Base-by-base conservation (phyloP, 2,888 invertebrate species). In the Bombyx huttoni region DNA sequence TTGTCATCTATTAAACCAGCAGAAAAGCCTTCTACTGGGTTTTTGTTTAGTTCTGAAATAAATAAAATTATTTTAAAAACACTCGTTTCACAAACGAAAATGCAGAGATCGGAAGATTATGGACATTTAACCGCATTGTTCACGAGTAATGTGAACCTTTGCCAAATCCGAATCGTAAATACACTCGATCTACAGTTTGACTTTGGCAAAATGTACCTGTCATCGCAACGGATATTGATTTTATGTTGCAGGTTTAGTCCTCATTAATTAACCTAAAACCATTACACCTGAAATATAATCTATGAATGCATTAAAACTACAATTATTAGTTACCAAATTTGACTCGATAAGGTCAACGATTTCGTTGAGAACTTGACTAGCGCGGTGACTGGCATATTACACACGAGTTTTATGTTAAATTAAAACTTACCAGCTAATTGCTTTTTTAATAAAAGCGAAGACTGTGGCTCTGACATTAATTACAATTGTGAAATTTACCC, bases 21-120 rank as follows among this genome's bases (percentile, higher is more conserved):
- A 89, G 99, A 99, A 92, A 99, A 99, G 72, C 99, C 99, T 92
- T 99, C 98, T 52, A 99, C 98, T 80, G 99, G 98, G 92, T 98
- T 98, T 90, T 98, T 98, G 89, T 97, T 97, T 79, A 99, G 89
- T 92, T 99, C 99, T 98, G 91, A 67, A 93, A 92, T 68, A 62
- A 60, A 58, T 51, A 35, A 52, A 55, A 47, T 13, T n/a, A 24
- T 24, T 24, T 24, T 49, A 49, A 50, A 53, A 8, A 47, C 24
- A 7, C 24, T 47, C 3, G 7, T 40, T 40, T 50, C 14, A 49
- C 40, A 49, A 46, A 50, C 34, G 33, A 14, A 12, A 34, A 35
- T 10, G 48, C 13, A 12, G 34, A 35, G 33, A 45, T 48, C 34
- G 35, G 48, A 40, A 51, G 47, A 46, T 34, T 40, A 47, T 24